Evolutionary conservation across 2,797 vertebrate genomes (phyloP), one percentile per base, ranked within the genome.

Genomic region (Myripristis murdjan): DNA sequence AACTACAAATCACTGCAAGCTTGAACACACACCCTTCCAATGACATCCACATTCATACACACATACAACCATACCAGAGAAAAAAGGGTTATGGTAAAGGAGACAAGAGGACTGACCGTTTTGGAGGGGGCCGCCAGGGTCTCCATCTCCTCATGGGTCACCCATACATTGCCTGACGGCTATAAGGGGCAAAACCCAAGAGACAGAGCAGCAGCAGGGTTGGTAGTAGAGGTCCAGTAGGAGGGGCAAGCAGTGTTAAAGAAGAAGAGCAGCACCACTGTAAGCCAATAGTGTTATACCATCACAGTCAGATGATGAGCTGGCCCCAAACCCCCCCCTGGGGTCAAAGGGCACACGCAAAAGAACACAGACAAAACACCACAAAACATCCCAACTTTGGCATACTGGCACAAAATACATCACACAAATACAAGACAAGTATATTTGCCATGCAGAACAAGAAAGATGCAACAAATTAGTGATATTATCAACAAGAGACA

Each of bases 91-190:
- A 85, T 73, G 71, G 41, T 43, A 15, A 55, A 74, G 69, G 61
- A 75, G 69, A 77, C 63, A 56, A 39, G 75, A 82, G 69, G 79
- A 98, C 98, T 98, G 92, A 99, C 98, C 97, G 96, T 96, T 97
- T 97, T 99, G 86, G 96, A 95, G 75, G 98, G 97, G 90, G 97
- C 97, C 60, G 97, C 95, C 83, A 99, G 93, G 70, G 95, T 99
- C 95, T 99, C 97, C 97, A 99, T 99, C 94, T 99, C 98, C 96
- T 99, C 97, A 75, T 99, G 98, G 89, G 97, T 99, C 92, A 99
- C 94, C 98, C 98, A 99, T 49, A 99, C 97, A 82, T 99, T 99
- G 94, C 98, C 98, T 92, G 97, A 99, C 59, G 97, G 95, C 98
- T 99, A 95, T 75, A 64, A 56, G 82, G 92, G 91, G 85, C 81